Evolutionary conservation across 2,797 vertebrate species (phyloP).

Genomic region (Gastrophryne carolinensis): DNA sequence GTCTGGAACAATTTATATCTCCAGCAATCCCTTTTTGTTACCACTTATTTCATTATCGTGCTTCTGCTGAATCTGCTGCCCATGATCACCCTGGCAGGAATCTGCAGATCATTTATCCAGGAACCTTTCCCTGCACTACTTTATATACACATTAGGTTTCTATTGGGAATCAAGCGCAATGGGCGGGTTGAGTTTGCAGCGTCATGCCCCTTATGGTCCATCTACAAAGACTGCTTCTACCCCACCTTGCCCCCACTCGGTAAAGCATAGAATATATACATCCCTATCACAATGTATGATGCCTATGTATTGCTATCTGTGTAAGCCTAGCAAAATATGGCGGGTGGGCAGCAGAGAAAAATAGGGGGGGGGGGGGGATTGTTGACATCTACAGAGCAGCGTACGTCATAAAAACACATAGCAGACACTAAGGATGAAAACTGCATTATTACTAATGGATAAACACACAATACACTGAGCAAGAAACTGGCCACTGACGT

Average conservation of each 20-base stretch:
- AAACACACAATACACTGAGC: not conserved
- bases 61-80: not conserved
- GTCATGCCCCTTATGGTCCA: slow-evolving; percentile 18
- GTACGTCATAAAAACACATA: not conserved
- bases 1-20: not conserved
- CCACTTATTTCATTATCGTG: not conserved
- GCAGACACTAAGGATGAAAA: slow-evolving; percentile 1
- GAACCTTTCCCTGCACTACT: slow-evolving; percentile 10
- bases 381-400: not conserved
- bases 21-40: not conserved
- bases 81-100: not conserved
- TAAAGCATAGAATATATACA: not conserved
- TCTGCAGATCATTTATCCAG: not conserved
- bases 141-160: slow-evolving; percentile 28
- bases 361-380: not conserved
- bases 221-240: not conserved
- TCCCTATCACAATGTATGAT: slow-evolving; percentile 30
- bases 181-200: slow-evolving; percentile 32
- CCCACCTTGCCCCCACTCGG: slow-evolving; percentile 18
- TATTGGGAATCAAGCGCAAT: slow-evolving; percentile 26
- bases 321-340: slow-evolving; percentile 34
- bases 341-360: slow-evolving; percentile 12
- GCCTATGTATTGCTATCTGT: slow-evolving; percentile 6
- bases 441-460: not conserved
- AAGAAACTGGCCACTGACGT: not conserved